phyloP scores from a whole-genome alignment of 2,113 vertebrate species.

The Otis tarda region DNA sequence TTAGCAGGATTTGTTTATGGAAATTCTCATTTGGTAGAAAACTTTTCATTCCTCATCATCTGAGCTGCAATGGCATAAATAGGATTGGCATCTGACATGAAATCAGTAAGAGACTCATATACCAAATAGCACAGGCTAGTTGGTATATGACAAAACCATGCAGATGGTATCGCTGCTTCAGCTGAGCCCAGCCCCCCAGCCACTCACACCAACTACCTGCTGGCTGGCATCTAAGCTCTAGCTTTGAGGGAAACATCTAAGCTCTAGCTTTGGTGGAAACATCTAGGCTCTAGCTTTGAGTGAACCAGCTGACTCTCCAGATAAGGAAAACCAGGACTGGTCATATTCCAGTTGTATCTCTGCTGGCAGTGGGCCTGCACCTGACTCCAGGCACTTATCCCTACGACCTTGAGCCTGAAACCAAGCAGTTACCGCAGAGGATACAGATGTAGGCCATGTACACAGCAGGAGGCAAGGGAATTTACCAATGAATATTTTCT shows the following conservation, averaged over 20 bases:
- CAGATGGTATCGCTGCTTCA: accelerated
- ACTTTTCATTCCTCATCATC: neutral
- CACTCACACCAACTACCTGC: neutral
- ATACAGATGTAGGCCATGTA: neutral
- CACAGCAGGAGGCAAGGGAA: accelerated
- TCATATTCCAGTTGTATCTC: neutral
- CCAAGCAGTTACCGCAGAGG: neutral
- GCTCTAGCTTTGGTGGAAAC: neutral
- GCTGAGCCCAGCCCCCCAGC: neutral
- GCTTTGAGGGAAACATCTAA: neutral
- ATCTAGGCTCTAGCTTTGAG: neutral
- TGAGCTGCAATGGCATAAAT: neutral
- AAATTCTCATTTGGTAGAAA: neutral
- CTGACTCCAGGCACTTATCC: neutral
- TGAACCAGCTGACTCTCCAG: neutral
- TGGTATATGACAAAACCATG: accelerated
- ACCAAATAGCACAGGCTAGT: neutral
- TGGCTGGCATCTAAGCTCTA: neutral
- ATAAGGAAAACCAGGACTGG: neutral
- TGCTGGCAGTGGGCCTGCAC: neutral
- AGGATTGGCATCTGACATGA: neutral
- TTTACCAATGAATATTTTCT: neutral
- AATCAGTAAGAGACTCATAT: neutral
- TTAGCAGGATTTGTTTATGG: neutral
- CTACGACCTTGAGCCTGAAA: neutral